A percentile compares a stretch with the other conserved stretches of the same genome.
These are phyloP conservation scores for Tethea ocularis DNA, from an alignment of 2,888 invertebrate genomes.

Conservation along the genomic window DNA sequence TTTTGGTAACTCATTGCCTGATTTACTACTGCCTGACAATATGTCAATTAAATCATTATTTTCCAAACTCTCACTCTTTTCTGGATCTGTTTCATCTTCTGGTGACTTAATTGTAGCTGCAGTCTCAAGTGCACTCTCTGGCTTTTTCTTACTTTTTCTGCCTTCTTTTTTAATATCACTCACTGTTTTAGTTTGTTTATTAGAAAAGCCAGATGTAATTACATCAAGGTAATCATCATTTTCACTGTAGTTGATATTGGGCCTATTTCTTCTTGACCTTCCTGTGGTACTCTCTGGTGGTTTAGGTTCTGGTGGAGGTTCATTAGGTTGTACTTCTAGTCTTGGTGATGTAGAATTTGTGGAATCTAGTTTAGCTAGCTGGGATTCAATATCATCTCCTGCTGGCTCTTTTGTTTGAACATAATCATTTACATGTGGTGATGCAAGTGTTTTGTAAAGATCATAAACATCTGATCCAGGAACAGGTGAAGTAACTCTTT, in stretches of 20 bases:
- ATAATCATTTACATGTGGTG: slow-evolving; percentile 66
- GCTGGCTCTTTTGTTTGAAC: slow-evolving; percentile 46
- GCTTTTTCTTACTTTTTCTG: slow-evolving; percentile 68
- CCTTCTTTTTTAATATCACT: slow-evolving; percentile 73
- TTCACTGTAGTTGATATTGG: slow-evolving; percentile 82
- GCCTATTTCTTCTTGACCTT: slow-evolving; percentile 74
- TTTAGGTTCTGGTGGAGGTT: slow-evolving; percentile 71
- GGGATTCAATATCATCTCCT: slow-evolving; percentile 68
- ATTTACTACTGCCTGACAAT: slow-evolving; percentile 59
- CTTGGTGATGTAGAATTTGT: slow-evolving; percentile 56
- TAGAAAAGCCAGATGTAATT: slow-evolving; percentile 67
- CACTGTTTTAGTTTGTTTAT: slow-evolving; percentile 68
- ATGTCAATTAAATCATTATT: slow-evolving; percentile 68
- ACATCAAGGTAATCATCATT: slow-evolving; percentile 81
- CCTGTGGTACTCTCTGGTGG: slow-evolving; percentile 67
- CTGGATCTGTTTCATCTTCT: slow-evolving; percentile 48
- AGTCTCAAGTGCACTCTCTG: slow-evolving; percentile 50
- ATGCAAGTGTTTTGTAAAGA: slow-evolving; percentile 79
- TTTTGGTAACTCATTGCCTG: slow-evolving; percentile 54
- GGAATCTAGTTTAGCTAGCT: slow-evolving; percentile 68
- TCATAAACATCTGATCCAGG: slow-evolving; percentile 80
- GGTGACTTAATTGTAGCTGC: slow-evolving; percentile 37
- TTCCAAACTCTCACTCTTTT: slow-evolving; percentile 51
- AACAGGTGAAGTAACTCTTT: slow-evolving; percentile 76
- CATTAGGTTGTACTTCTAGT: slow-evolving; percentile 62